These are phyloP conservation scores for Hylia prasina DNA, from an alignment of 2,113 vertebrate species.

Conservation along the genomic window DNA sequence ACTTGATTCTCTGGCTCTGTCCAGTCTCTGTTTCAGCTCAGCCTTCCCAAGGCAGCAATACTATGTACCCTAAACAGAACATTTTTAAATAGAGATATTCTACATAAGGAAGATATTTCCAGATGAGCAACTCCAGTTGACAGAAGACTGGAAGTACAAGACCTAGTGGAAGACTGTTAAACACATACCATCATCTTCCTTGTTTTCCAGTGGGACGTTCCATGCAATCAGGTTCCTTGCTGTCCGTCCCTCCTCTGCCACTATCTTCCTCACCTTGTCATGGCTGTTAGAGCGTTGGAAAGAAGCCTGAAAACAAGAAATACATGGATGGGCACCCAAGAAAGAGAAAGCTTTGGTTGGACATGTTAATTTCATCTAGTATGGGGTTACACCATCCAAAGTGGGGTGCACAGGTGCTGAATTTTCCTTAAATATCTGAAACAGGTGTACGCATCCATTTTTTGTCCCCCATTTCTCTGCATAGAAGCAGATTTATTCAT, in stretches of 20 bases:
- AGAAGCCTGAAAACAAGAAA: slow-evolving; percentile 78
- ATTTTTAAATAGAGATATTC: neutral
- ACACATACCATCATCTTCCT: slow-evolving; percentile 90
- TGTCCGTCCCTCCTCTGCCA: slow-evolving; percentile 94
- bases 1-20: no score
- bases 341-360: neutral
- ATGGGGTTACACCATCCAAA: neutral
- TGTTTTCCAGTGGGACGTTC: slow-evolving; percentile 93
- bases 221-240: slow-evolving; percentile 96
- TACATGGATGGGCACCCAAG: neutral
- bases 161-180: neutral
- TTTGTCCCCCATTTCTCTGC: neutral
- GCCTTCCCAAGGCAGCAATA: no score
- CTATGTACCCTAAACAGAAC: neutral
- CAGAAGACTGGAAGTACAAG: neutral
- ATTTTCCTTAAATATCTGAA: neutral
- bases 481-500: neutral
- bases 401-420: accelerated
- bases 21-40: no score
- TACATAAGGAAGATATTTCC: neutral
- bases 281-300: slow-evolving; percentile 97
- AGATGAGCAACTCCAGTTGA: neutral
- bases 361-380: neutral
- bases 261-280: slow-evolving; percentile 96
- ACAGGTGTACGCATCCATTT: neutral